A percentile compares a stretch with the other conserved stretches of the same genome.
These are phyloP conservation scores for Mellilla xanthometata DNA, from an alignment of 2,888 invertebrate genomes.

Conservation along the genomic window DNA sequence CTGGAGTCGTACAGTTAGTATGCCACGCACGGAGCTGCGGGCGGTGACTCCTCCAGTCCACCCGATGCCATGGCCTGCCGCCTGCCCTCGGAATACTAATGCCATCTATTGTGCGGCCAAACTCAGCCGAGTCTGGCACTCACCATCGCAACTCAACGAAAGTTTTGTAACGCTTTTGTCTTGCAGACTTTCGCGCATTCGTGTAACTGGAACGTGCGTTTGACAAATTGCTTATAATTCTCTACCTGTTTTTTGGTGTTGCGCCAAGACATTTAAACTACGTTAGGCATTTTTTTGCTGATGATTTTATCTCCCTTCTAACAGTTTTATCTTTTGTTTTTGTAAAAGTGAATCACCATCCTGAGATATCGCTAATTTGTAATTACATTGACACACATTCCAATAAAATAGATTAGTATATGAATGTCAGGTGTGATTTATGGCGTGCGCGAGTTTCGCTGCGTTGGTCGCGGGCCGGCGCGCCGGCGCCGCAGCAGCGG, in stretches of 20 bases:
- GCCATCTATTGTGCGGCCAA: constrained; percentile 56
- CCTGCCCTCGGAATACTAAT: constrained; percentile 73
- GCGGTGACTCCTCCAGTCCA: constrained; percentile 75
- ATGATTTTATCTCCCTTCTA: too few relatives aligned
- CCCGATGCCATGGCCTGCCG: constrained; percentile 58
- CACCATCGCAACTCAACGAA: constrained; percentile 53
- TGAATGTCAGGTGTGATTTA: constrained; percentile 37
- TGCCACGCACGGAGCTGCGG: constrained; percentile 70
- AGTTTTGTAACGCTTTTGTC: constrained; percentile 74
- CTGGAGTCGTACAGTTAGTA: constrained; percentile 56
- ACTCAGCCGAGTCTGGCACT: constrained; percentile 42
- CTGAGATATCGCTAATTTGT: too few relatives aligned
- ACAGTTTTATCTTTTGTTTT: too few relatives aligned
- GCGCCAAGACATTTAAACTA: neutral
- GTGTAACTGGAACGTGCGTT: constrained; percentile 24
- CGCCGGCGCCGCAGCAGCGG: constrained; percentile 55
- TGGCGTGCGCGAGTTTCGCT: constrained; percentile 61
- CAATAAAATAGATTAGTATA: neutral
- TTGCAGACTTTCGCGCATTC: constrained; percentile 65
- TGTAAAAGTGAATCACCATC: too few relatives aligned
- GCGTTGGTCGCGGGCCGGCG: constrained; percentile 46
- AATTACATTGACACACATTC: too few relatives aligned
- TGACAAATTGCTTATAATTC: constrained; percentile 27
- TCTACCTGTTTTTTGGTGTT: constrained; percentile 14
- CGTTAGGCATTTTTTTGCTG: too few relatives aligned